phyloP scores from a whole-genome alignment of 2,797 vertebrate species.

The Poeciliopsis paucimaculata region DNA sequence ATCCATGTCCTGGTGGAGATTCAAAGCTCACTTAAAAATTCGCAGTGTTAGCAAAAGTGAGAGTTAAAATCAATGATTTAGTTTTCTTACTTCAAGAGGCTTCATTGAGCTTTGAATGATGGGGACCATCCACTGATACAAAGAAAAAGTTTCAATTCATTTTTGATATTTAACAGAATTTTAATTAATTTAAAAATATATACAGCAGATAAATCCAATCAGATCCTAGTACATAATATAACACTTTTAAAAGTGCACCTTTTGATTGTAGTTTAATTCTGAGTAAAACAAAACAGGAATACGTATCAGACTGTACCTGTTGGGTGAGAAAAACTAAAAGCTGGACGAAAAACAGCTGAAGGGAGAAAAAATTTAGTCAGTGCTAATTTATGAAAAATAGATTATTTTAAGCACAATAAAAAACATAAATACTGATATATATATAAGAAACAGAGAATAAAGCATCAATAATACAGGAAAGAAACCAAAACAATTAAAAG shows the following conservation, averaged over 20 bases:
- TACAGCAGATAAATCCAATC: background rate
- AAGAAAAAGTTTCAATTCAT: background rate
- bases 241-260: background rate
- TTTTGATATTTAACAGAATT: background rate
- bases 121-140: constrained; percentile 91
- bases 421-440: background rate
- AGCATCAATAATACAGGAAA: background rate
- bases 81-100: constrained; percentile 85
- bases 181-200: background rate
- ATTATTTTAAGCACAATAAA: background rate
- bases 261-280: background rate
- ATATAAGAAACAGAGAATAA: background rate
- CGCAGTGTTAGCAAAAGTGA: background rate
- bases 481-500: background rate
- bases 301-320: constrained; percentile 78
- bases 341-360: constrained; percentile 89
- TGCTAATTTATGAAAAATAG: background rate
- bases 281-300: background rate
- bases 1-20: constrained; percentile 87
- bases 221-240: background rate
- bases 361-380: constrained; percentile 22
- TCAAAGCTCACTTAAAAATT: background rate
- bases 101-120: constrained; percentile 95
- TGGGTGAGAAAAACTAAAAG: constrained; percentile 89
- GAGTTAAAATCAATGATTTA: background rate